phyloP scores from a whole-genome alignment of 2,888 invertebrate genomes.

The Pilophorus perplexus region DNA sequence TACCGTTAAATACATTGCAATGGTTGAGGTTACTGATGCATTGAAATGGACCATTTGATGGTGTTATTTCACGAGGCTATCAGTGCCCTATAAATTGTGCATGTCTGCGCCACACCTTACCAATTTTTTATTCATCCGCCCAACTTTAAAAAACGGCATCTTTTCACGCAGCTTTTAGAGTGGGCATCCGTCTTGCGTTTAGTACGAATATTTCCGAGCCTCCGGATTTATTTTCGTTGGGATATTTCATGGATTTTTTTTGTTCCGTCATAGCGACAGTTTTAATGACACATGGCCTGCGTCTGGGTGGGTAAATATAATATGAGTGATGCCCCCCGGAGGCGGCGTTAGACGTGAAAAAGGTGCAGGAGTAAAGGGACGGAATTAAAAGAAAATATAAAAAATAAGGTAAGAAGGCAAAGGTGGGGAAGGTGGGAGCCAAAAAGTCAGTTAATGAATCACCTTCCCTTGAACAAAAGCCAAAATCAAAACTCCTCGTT shows the following conservation, averaged over 20 bases:
- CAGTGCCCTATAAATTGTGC: too few species aligned
- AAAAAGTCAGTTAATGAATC: slow-evolving; percentile 24
- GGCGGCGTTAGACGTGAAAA: slow-evolving; percentile 24
- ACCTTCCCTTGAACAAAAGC: slow-evolving; percentile 35
- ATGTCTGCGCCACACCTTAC: too few species aligned
- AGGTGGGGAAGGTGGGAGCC: slow-evolving; percentile 11
- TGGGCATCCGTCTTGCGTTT: slow-evolving; percentile 1
- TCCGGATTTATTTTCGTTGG: background rate
- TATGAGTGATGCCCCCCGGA: slow-evolving; percentile 29
- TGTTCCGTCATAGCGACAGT: background rate
- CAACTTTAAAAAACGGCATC: background rate
- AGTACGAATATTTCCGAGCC: background rate
- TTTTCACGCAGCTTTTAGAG: background rate
- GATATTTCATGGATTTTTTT: slow-evolving; percentile 17
- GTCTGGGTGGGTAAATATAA: slow-evolving; percentile 22
- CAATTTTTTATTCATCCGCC: background rate
- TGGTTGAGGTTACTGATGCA: too few species aligned
- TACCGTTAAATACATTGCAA: too few species aligned
- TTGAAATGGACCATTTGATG: too few species aligned
- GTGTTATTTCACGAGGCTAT: too few species aligned
- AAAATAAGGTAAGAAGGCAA: slow-evolving; percentile 4
- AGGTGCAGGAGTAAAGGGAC: background rate
- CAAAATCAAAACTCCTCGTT: slow-evolving; percentile 11
- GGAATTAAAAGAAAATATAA: background rate
- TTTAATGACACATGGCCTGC: slow-evolving; percentile 7